phyloP scores from a whole-genome alignment of 30 jellyfish, hydroid and myxozoan species.

The Clytia hemisphaerica region DNA sequence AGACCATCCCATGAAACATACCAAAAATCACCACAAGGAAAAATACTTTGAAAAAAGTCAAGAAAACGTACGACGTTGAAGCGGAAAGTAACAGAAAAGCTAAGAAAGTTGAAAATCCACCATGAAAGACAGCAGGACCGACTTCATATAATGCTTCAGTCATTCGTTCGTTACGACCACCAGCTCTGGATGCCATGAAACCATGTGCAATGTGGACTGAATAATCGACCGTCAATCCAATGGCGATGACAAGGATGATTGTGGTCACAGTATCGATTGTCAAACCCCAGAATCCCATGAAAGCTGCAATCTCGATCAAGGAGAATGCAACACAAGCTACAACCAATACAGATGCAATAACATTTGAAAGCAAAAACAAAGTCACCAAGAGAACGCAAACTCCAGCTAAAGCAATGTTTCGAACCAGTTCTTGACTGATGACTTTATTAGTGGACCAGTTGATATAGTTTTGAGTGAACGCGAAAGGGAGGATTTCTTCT shows the following conservation, averaged over 20 bases:
- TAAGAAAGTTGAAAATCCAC: conserved; percentile 47
- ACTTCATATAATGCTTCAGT: conserved; percentile 25
- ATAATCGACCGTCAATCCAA: conserved; percentile 56
- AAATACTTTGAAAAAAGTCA: conserved; percentile 50
- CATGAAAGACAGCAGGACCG: conserved; percentile 56
- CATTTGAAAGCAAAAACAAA: conserved; percentile 17
- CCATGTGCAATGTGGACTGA: conserved; percentile 69
- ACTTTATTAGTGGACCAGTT: conserved; percentile 27
- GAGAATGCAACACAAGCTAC: conserved; percentile 29
- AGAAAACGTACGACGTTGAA: conserved; percentile 46
- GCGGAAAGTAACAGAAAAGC: conserved; percentile 36
- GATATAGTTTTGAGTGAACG: not conserved
- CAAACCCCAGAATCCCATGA: conserved; percentile 57
- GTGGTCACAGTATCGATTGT: conserved; percentile 59
- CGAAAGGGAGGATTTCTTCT: not conserved
- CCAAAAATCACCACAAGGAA: conserved; percentile 55
- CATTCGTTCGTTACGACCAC: conserved; percentile 36
- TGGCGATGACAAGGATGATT: conserved; percentile 37
- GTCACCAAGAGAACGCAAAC: conserved; percentile 23
- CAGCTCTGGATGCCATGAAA: conserved; percentile 35
- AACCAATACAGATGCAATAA: conserved; percentile 10
- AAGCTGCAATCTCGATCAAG: conserved; percentile 48
- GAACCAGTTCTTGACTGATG: conserved; percentile 7
- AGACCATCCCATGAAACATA: conserved; percentile 54
- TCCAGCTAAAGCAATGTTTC: conserved; percentile 14